Conservation (phyloP, 2,113 vertebrate genomes). For the Argyrosomus japonicus region DNA sequence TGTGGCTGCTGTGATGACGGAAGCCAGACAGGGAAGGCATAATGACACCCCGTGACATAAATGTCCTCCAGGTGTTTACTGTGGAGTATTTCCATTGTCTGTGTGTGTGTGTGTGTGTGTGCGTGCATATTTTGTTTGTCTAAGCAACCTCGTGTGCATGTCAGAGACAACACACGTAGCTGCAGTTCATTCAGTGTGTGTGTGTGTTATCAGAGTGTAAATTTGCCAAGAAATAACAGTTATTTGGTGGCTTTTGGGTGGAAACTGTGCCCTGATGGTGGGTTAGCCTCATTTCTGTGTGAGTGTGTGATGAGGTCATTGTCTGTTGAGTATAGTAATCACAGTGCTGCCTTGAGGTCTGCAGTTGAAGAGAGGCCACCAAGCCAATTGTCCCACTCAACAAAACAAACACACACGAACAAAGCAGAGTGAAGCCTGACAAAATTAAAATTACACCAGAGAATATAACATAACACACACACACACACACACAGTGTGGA, state of each 20-base stretch:
- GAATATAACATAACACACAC: neutral
- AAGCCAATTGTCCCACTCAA: slow-evolving; percentile 25
- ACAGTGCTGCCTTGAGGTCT: slow-evolving; percentile 39
- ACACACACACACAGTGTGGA: neutral
- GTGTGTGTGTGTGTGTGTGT: neutral
- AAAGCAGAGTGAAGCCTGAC: neutral
- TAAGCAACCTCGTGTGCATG: neutral
- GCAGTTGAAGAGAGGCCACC: slow-evolving; percentile 28
- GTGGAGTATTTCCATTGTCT: slow-evolving; percentile 3
- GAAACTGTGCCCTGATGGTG: slow-evolving; percentile 33
- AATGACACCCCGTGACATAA: slow-evolving; percentile 48
- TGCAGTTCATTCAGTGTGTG: slow-evolving; percentile 1
- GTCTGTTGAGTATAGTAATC: slow-evolving; percentile 41
- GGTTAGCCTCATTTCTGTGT: slow-evolving; percentile 36
- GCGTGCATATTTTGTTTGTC: neutral
- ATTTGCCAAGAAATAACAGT: slow-evolving; percentile 45
- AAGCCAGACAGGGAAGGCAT: slow-evolving; percentile 14
- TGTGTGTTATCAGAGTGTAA: slow-evolving; percentile 18
- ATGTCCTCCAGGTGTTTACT: slow-evolving; percentile 49
- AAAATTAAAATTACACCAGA: neutral
- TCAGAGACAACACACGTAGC: neutral
- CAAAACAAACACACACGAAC: slow-evolving; percentile 33
- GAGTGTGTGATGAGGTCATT: slow-evolving; percentile 32
- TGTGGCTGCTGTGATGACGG: slow-evolving; percentile 46
- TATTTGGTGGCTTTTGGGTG: slow-evolving; percentile 44